These are phyloP conservation scores for Trichomycterus rosablanca DNA, from an alignment of 2,113 vertebrate species.

Conservation along the genomic window DNA sequence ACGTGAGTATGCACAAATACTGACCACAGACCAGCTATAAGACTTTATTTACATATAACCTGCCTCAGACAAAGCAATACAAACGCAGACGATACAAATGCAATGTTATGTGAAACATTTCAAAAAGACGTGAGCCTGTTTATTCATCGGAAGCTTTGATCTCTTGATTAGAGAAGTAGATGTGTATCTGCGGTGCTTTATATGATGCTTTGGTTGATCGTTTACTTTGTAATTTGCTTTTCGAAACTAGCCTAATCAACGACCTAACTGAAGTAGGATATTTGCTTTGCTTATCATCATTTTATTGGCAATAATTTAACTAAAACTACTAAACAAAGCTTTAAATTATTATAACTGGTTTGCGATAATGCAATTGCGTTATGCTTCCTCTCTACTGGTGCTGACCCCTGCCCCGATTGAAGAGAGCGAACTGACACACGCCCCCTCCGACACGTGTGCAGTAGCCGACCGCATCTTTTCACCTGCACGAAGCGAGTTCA, in stretches of 20 bases:
- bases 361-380: too few relatives aligned
- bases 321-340: too few relatives aligned
- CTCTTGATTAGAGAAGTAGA: constrained; percentile 9
- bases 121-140: not conserved
- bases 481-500: too few relatives aligned
- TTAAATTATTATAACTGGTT: too few relatives aligned
- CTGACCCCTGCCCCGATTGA: too few relatives aligned
- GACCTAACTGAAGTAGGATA: not conserved
- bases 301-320: too few relatives aligned
- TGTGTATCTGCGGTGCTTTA: constrained; percentile 2
- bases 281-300: too few relatives aligned
- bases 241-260: not conserved
- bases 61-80: constrained; percentile 7
- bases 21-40: not conserved
- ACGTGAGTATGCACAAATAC: not conserved
- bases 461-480: too few relatives aligned
- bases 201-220: not conserved
- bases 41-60: too few relatives aligned
- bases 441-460: too few relatives aligned
- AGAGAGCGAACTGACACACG: too few relatives aligned
- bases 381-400: too few relatives aligned
- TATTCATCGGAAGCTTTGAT: not conserved
- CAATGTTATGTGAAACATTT: constrained; percentile 17
- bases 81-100: not conserved
- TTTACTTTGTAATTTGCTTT: not conserved